Percentiles rank a stretch among this genome's conserved stretches.
Conservation (phyloP, 2,888 invertebrate species). For the Allolobophora icterica region DNA sequence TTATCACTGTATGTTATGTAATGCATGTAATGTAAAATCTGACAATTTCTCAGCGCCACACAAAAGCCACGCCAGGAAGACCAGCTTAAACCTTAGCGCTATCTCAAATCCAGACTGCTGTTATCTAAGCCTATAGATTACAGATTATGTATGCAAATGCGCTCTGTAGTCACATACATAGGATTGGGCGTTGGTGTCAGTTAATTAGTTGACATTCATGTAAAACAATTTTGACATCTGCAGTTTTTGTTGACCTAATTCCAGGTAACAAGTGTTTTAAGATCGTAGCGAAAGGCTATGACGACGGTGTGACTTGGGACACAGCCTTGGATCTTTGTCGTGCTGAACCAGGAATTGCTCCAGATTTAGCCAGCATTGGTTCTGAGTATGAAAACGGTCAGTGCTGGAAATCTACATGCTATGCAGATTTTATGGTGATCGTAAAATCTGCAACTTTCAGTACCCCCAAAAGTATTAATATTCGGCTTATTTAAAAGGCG, state of each 20-base stretch:
- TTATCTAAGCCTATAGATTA: too few relatives aligned
- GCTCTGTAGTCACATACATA: too few relatives aligned
- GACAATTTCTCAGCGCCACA: too few relatives aligned
- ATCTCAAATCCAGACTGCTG: too few relatives aligned
- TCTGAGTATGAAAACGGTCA: slow-evolving; percentile 6
- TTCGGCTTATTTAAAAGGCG: not conserved
- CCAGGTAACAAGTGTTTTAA: slow-evolving; percentile 27
- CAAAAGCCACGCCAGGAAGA: too few relatives aligned
- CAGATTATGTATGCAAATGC: too few relatives aligned
- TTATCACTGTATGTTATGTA: too few relatives aligned
- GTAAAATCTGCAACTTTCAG: not conserved
- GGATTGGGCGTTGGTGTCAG: too few relatives aligned
- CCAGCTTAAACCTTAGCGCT: too few relatives aligned
- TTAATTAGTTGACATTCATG: too few relatives aligned
- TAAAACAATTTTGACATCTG: not conserved
- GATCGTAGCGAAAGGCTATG: not conserved
- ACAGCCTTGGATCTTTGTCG: not conserved
- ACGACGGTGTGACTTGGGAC: slow-evolving; percentile 18
- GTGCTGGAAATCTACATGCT: not conserved
- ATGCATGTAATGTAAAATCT: too few relatives aligned
- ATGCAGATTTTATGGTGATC: not conserved
- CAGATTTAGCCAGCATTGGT: slow-evolving; percentile 4
- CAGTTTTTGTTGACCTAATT: not conserved
- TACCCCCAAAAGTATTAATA: too few relatives aligned
- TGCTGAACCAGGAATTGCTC: slow-evolving; percentile 1